Evolutionary conservation across 2,888 invertebrate genomes (phyloP).

Genomic region (Cheilosia soror): DNA sequence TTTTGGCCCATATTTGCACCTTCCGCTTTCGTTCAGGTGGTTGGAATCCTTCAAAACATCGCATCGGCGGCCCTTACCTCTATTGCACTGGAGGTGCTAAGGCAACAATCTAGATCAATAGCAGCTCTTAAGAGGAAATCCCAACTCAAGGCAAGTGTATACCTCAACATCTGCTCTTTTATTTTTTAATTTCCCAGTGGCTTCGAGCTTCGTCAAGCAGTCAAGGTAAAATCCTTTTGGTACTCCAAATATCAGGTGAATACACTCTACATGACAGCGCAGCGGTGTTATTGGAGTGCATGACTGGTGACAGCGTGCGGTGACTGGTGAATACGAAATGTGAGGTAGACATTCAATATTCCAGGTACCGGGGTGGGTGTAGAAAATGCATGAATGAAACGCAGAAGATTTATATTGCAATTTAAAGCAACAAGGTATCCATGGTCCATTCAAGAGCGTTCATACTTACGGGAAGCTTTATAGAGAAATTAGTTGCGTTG

Average conservation of each 20-base stretch:
- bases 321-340: constrained; percentile 9
- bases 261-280: constrained; percentile 43
- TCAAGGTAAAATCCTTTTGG: constrained; percentile 49
- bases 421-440: constrained; percentile 4
- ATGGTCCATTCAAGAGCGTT: constrained; percentile 61
- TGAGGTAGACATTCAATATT: constrained; percentile 16
- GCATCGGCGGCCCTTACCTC: constrained; percentile 53
- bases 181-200: constrained; percentile 47
- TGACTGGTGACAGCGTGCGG: constrained; percentile 9
- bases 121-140: constrained; percentile 87
- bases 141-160: constrained; percentile 81
- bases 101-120: constrained; percentile 93
- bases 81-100: constrained; percentile 90
- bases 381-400: constrained; percentile 30
- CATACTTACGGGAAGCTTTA: neutral
- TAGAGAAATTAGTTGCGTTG: neutral
- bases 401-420: constrained; percentile 21
- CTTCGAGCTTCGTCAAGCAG: constrained; percentile 32
- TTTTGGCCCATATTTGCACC: constrained; percentile 59
- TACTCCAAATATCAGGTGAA: constrained; percentile 49
- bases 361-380: neutral
- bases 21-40: constrained; percentile 46
- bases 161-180: constrained; percentile 49
- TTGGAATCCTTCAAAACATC: constrained; percentile 20
- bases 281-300: constrained; percentile 33